Evolutionary conservation across 2,888 invertebrate genomes (phyloP).

Genomic region (Lithophane leautieri): DNA sequence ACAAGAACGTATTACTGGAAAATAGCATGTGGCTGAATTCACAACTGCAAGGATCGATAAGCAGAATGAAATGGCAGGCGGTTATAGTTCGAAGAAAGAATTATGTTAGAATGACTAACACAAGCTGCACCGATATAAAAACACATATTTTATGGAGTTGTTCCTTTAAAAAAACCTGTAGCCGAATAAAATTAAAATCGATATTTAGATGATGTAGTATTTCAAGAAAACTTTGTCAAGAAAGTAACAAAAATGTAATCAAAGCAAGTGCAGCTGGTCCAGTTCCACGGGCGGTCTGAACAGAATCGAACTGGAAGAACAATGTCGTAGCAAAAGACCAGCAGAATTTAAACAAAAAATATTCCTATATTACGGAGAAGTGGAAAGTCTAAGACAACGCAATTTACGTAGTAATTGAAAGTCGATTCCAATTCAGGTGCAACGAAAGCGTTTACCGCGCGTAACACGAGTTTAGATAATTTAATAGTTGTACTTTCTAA

Average conservation of each 20-base stretch:
- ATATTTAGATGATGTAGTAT: background rate
- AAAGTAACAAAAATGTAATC: background rate
- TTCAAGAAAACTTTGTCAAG: background rate
- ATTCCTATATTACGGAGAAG: slow-evolving; percentile 52
- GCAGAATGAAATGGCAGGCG: slow-evolving; percentile 51
- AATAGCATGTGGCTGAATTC: slow-evolving; percentile 64
- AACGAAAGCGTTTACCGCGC: slow-evolving; percentile 82
- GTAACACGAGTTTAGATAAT: slow-evolving; percentile 81
- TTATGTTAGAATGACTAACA: slow-evolving; percentile 43
- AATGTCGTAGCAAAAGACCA: slow-evolving; percentile 31
- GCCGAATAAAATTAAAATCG: background rate
- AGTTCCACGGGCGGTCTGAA: slow-evolving; percentile 1
- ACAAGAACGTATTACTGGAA: slow-evolving; percentile 62
- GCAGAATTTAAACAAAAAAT: slow-evolving; percentile 34
- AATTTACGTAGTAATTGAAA: slow-evolving; percentile 79
- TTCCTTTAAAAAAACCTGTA: background rate
- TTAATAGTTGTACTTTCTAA: slow-evolving; percentile 83
- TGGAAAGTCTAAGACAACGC: slow-evolving; percentile 68
- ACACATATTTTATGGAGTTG: background rate
- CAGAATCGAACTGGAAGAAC: slow-evolving; percentile 22
- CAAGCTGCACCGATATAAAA: slow-evolving; percentile 3
- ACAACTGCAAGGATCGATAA: slow-evolving; percentile 61
- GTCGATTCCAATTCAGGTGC: slow-evolving; percentile 79
- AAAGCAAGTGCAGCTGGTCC: slow-evolving; percentile 3
- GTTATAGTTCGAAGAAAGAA: slow-evolving; percentile 51